phyloP scores from a whole-genome alignment of 2,888 invertebrate species.

The Drosophila gaucha region DNA sequence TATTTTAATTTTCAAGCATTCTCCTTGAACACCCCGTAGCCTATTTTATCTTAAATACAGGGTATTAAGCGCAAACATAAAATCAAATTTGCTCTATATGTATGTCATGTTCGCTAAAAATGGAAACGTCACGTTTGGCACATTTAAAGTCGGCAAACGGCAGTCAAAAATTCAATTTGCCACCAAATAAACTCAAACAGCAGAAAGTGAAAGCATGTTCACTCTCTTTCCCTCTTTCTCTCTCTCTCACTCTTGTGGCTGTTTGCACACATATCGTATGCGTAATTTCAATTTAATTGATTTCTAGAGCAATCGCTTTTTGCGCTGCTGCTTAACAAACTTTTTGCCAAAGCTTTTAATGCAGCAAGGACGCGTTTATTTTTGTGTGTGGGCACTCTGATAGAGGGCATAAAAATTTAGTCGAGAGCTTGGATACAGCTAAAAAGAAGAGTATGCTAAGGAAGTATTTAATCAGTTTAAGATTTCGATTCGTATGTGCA shows the following conservation, averaged over 20 bases:
- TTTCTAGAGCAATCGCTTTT: slow-evolving; percentile 56
- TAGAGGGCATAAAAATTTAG: neutral
- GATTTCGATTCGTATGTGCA: too few relatives aligned
- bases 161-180: slow-evolving; percentile 45
- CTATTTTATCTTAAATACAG: neutral
- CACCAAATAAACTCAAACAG: slow-evolving; percentile 41
- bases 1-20: too few relatives aligned
- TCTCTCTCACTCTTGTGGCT: neutral
- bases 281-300: slow-evolving; percentile 78
- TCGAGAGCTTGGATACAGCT: neutral
- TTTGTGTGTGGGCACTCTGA: neutral
- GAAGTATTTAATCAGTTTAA: too few relatives aligned
- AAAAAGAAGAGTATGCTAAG: neutral
- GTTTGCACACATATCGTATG: slow-evolving; percentile 71
- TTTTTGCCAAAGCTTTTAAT: slow-evolving; percentile 65
- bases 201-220: slow-evolving; percentile 46
- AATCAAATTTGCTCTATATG: neutral
- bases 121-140: slow-evolving; percentile 57
- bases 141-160: slow-evolving; percentile 41
- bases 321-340: slow-evolving; percentile 44
- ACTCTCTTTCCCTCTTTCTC: neutral
- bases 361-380: slow-evolving; percentile 41
- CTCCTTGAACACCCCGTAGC: neutral
- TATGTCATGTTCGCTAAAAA: slow-evolving; percentile 3
- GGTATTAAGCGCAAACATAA: neutral